A percentile compares a stretch with the other conserved stretches of the same genome.
Conservation (phyloP, 1,140 invertebrate genomes). For the Lethrus apterus region DNA sequence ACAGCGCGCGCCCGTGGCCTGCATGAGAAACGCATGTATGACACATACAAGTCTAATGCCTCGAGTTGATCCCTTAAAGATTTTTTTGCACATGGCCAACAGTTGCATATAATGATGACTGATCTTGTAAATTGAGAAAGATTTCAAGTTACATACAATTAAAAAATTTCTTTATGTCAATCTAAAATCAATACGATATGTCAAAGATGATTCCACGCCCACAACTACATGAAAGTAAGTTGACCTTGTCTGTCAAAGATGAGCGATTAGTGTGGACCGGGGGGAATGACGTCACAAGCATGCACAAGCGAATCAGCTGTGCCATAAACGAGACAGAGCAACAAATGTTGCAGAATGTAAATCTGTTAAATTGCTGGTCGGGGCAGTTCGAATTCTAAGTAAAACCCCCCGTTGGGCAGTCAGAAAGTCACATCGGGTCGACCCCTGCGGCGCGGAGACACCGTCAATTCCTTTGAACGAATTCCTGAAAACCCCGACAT, state of each 20-base stretch:
- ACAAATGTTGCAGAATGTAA: slow-evolving; percentile 2
- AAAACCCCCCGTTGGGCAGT: slow-evolving; percentile 2
- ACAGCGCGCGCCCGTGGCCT: slow-evolving; percentile 29
- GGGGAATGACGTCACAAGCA: slow-evolving; percentile 6
- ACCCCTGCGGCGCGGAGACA: slow-evolving; percentile 2
- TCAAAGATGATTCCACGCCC: no score
- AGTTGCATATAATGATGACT: no score
- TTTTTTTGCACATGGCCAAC: no score
- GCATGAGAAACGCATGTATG: slow-evolving; percentile 26
- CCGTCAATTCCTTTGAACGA: slow-evolving; percentile 12
- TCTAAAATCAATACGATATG: no score
- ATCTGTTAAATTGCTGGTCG: slow-evolving; percentile 1
- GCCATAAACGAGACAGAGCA: neutral
- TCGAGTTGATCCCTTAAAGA: no score
- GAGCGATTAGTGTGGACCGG: slow-evolving; percentile 5
- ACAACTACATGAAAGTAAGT: neutral
- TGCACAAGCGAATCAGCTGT: slow-evolving; percentile 9
- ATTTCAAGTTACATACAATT: no score
- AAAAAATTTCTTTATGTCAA: no score
- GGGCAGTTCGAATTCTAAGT: slow-evolving; percentile 10
- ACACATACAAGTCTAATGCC: slow-evolving; percentile 10
- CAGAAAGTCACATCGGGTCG: slow-evolving; percentile 12
- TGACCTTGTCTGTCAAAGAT: slow-evolving; percentile 11
- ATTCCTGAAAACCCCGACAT: slow-evolving; percentile 13
- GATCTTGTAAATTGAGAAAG: no score